Conservation (phyloP, 2,113 vertebrate species). For the Muscicapa adusta region DNA sequence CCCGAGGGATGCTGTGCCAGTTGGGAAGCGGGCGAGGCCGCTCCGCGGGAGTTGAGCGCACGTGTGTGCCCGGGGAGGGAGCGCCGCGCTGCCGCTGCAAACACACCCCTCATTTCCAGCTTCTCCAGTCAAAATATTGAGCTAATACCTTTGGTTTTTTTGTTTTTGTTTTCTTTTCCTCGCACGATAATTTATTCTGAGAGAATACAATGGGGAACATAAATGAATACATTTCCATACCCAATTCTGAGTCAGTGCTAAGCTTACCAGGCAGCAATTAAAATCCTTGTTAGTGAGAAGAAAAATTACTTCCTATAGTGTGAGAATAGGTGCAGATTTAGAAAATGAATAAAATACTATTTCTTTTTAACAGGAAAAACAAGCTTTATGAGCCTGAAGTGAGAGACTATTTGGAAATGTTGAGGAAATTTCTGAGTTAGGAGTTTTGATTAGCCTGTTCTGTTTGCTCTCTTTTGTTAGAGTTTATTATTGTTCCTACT, state of each 20-base stretch:
- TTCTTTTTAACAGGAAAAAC: background rate
- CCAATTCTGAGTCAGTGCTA: background rate
- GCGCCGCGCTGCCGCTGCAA: constrained; percentile 26
- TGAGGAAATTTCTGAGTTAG: background rate
- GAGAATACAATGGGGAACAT: background rate
- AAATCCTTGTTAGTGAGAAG: background rate
- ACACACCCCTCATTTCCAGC: background rate
- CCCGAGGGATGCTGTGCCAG: constrained; percentile 86
- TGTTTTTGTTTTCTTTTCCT: constrained; percentile 18
- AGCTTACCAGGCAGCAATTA: constrained; percentile 40
- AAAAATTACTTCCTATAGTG: background rate
- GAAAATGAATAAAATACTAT: background rate
- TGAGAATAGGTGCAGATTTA: background rate
- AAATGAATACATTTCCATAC: constrained; percentile 48
- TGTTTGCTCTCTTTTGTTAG: background rate
- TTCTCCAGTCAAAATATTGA: constrained; percentile 41
- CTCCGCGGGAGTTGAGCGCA: constrained; percentile 45
- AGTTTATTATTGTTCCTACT: background rate
- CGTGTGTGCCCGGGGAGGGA: background rate
- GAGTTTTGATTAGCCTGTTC: background rate
- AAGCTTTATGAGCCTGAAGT: background rate
- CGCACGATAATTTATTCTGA: background rate
- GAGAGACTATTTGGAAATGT: background rate
- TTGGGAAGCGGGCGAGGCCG: constrained; percentile 84
- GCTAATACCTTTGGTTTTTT: background rate